These are phyloP conservation scores for Zosterops lateralis DNA, from an alignment of 2,113 vertebrate genomes.

Conservation along the genomic window DNA sequence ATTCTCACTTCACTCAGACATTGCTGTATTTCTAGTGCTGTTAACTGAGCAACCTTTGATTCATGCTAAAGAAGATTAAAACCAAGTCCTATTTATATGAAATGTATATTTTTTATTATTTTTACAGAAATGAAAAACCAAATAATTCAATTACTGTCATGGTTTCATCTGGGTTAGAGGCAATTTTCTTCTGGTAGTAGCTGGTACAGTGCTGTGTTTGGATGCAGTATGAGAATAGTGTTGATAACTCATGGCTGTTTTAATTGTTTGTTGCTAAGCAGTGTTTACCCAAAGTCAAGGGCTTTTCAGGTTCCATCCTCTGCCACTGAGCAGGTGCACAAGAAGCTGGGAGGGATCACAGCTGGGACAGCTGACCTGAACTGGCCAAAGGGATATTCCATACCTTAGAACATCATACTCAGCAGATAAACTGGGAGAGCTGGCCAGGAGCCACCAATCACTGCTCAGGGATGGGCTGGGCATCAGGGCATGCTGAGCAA, in stretches of 20 bases:
- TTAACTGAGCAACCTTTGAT: not conserved
- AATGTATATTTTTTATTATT: not conserved
- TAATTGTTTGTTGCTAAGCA: not conserved
- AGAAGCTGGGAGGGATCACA: not conserved
- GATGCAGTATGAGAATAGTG: not conserved
- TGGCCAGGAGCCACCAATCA: not conserved
- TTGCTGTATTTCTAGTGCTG: not conserved
- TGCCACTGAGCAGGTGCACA: not conserved
- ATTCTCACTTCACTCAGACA: not conserved
- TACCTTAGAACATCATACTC: not conserved
- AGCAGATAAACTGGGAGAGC: not conserved
- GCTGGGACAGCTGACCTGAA: not conserved
- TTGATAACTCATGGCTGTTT: not conserved
- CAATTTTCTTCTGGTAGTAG: not conserved
- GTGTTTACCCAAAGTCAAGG: not conserved
- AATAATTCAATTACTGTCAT: not conserved
- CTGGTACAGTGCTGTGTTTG: not conserved
- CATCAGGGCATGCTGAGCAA: not conserved
- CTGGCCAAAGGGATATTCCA: not conserved
- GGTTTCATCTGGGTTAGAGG: not conserved
- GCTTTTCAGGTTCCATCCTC: not conserved
- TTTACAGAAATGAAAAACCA: not conserved
- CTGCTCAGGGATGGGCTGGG: not conserved
- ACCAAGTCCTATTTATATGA: not conserved
- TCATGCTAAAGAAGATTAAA: not conserved